These are phyloP conservation scores for Lanius collurio DNA, from an alignment of 2,113 vertebrate species.

Conservation along the genomic window DNA sequence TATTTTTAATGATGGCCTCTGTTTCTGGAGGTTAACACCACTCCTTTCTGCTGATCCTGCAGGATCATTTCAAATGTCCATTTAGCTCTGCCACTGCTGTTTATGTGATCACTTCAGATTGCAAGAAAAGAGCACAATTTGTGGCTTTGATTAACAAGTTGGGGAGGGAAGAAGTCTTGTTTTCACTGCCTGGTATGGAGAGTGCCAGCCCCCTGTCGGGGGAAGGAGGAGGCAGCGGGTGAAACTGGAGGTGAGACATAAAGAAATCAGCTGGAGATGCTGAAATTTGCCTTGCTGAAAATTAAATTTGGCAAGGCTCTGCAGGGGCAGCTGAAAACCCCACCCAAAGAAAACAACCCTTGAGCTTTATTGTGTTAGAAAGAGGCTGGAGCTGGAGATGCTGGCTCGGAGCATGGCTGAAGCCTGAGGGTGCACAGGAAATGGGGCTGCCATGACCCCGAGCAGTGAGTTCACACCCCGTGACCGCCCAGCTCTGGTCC, in stretches of 20 bases:
- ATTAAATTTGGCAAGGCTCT: background rate
- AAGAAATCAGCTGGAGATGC: background rate
- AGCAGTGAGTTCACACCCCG: background rate
- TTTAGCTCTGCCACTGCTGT: background rate
- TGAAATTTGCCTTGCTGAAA: background rate
- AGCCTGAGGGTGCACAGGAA: background rate
- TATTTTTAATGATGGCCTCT: background rate
- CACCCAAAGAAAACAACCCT: background rate
- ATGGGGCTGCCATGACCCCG: accelerated
- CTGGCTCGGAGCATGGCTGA: accelerated
- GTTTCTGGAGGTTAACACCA: background rate
- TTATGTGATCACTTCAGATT: background rate
- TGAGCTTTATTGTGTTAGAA: background rate
- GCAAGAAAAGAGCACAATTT: background rate
- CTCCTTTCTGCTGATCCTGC: background rate
- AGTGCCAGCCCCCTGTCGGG: background rate
- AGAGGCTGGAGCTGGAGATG: background rate
- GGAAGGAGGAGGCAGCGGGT: background rate
- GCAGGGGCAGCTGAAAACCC: background rate
- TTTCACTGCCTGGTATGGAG: background rate
- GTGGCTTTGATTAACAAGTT: background rate
- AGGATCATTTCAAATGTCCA: background rate
- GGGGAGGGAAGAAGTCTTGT: background rate
- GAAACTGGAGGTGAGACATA: background rate
- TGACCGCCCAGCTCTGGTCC: accelerated